phyloP scores from a whole-genome alignment of 1,140 invertebrate species.

The Aphaenogaster floridana region DNA sequence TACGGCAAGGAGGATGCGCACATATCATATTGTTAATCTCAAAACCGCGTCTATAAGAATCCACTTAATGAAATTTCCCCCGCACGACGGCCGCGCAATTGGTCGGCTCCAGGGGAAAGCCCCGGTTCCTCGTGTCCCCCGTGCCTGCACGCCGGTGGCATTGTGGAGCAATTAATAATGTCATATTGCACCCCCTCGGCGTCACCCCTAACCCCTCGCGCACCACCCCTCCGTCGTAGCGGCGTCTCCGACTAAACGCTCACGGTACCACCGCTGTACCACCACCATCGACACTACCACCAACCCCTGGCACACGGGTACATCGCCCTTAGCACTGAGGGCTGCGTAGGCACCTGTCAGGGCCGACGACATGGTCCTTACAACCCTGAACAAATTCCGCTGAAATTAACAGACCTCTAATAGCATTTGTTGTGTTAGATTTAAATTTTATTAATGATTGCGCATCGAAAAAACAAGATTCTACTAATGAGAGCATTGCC shows the following conservation, averaged over 20 bases:
- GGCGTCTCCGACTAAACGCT: conserved; percentile 55
- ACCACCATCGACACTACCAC: conserved; percentile 65
- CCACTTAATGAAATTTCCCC: conserved; percentile 85
- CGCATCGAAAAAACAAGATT: not conserved
- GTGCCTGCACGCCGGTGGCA: conserved; percentile 76
- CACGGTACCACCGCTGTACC: conserved; percentile 51
- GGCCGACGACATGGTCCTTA: conserved; percentile 35
- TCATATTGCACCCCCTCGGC: conserved; percentile 81
- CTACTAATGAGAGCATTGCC: not conserved
- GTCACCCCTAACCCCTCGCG: conserved; percentile 58
- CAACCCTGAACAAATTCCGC: conserved; percentile 3
- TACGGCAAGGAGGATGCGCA: conserved; percentile 67
- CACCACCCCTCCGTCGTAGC: conserved; percentile 63
- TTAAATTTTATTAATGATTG: conserved; percentile 23
- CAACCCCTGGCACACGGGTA: conserved; percentile 70
- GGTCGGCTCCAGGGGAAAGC: conserved; percentile 74
- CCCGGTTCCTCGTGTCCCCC: conserved; percentile 65
- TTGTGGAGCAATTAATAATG: conserved; percentile 85
- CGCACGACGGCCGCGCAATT: conserved; percentile 75
- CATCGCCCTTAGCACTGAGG: conserved; percentile 73
- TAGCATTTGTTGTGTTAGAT: not conserved
- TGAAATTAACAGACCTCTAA: not conserved
- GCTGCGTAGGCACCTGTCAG: conserved; percentile 44
- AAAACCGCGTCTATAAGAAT: conserved; percentile 84
- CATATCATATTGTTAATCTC: conserved; percentile 84